Percentiles rank a stretch among this genome's conserved stretches.
These are phyloP conservation scores for Thaleichthys pacificus DNA, from an alignment of 2,797 vertebrate species.

Conservation along the genomic window DNA sequence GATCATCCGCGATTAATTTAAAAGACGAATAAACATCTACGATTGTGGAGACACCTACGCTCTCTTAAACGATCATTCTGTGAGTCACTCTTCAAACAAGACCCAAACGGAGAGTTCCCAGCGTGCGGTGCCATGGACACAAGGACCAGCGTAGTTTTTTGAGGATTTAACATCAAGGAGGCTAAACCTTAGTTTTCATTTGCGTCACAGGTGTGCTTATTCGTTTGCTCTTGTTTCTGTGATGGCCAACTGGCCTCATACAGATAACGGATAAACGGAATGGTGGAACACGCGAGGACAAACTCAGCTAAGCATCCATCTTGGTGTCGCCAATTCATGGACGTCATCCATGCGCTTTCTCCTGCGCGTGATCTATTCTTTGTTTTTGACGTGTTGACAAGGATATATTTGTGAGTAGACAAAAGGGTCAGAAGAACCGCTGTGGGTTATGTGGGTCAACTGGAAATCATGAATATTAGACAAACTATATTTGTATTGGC, in stretches of 20 bases:
- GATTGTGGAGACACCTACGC: conserved; percentile 25
- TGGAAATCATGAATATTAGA: neutral
- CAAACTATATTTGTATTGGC: no score
- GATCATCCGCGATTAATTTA: conserved; percentile 23
- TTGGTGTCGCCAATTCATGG: conserved; percentile 5
- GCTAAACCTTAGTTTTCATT: conserved; percentile 45
- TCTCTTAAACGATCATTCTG: conserved; percentile 32
- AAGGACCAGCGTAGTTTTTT: conserved; percentile 17
- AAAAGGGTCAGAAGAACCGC: neutral
- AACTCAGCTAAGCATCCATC: conserved; percentile 40
- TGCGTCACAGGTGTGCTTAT: conserved; percentile 67
- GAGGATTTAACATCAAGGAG: conserved; percentile 34
- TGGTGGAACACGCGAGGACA: conserved; percentile 24
- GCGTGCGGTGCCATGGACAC: conserved; percentile 19
- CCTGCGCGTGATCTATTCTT: neutral
- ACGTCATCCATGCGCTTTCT: conserved; percentile 6
- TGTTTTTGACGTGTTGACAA: neutral
- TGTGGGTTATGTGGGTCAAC: neutral
- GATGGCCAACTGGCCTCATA: conserved; percentile 59
- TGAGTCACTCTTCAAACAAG: conserved; percentile 62
- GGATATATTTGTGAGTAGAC: neutral
- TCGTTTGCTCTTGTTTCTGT: conserved; percentile 69
- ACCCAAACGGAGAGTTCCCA: conserved; percentile 4
- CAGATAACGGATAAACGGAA: conserved; percentile 70
- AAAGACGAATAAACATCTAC: conserved; percentile 40